Conservation (phyloP, 2,113 vertebrate species). For the Eubucco bourcierii region DNA sequence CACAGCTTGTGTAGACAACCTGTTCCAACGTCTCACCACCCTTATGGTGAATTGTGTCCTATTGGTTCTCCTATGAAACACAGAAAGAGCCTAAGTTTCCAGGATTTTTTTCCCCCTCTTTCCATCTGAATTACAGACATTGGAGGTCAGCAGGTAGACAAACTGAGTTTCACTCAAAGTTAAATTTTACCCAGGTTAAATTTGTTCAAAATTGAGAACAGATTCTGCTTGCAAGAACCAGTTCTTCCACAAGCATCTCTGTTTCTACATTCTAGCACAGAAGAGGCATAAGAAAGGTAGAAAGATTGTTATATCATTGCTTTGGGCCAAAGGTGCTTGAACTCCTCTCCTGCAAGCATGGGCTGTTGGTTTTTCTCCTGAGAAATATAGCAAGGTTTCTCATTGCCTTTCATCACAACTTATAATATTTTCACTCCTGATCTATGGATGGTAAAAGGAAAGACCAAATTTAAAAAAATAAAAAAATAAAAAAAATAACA, state of each 20-base stretch:
- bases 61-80: background rate
- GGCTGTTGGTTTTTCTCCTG: background rate
- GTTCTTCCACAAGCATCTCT: too few relatives aligned
- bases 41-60: background rate
- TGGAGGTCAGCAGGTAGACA: background rate
- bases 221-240: background rate
- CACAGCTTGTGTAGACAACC: too few relatives aligned
- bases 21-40: too few relatives aligned
- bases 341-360: background rate
- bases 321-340: background rate
- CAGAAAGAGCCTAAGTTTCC: background rate
- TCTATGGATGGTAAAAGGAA: background rate
- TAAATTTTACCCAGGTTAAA: background rate
- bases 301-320: background rate
- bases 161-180: background rate
- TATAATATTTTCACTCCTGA: background rate
- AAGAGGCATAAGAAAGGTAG: background rate
- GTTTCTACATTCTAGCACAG: background rate
- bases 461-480: background rate
- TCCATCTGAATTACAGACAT: background rate
- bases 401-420: background rate
- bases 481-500: background rate
- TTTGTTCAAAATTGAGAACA: background rate
- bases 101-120: background rate
- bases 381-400: background rate